Evolutionary conservation across 2,888 invertebrate genomes (phyloP), one percentile per base, ranked within the genome.

Genomic region (Eugnorisma glareosa): DNA sequence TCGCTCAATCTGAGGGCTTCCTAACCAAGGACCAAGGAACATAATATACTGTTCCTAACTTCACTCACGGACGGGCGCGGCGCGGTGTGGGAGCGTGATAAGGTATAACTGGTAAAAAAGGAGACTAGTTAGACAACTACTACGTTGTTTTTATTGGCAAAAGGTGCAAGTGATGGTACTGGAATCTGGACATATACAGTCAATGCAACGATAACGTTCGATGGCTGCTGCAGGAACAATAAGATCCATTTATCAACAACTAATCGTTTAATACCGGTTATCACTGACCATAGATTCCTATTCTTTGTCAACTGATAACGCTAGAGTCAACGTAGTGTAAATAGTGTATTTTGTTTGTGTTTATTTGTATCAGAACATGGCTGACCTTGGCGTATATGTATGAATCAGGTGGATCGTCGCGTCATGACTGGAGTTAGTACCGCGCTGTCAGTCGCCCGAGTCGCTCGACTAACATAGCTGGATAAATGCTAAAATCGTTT

Each of bases 401-500:
- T 87, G 86, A 88, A 78, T 88, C 88, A 88, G 79, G 74, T 86
- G 83, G 82, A 63, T 59, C 35, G 59, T 68, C 76, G 69, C 78
- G 75, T 82, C 77, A 79, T 67, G 37, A 18, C 15, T 54, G 11
- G 37, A 59, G 77, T 83, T 86, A 91, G 92, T 93, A 81, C 5
- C 73, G 84, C 88, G 86, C 87, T 82, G 81, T 82, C 88, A 83
- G 75, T 88, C 83, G 84, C 40, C 59, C 77, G 45, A 85, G 75
- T 51, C 84, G 79, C 86, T 80, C 51, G 84, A 68, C 61, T 81
- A 54, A 48, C 40, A 15, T 24, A 71, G 69, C n/a, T 67, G 21
- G 59, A 1, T 61, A 40, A 86, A 95, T 95, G 94, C 86, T 94
- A 87, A 94, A 92, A 88, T 91, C 90, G 67, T 75, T 94, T 72